Evolutionary conservation across 2,797 vertebrate genomes (phyloP), one percentile per base, ranked within the genome.

Genomic region (Rhinogobio ventralis): DNA sequence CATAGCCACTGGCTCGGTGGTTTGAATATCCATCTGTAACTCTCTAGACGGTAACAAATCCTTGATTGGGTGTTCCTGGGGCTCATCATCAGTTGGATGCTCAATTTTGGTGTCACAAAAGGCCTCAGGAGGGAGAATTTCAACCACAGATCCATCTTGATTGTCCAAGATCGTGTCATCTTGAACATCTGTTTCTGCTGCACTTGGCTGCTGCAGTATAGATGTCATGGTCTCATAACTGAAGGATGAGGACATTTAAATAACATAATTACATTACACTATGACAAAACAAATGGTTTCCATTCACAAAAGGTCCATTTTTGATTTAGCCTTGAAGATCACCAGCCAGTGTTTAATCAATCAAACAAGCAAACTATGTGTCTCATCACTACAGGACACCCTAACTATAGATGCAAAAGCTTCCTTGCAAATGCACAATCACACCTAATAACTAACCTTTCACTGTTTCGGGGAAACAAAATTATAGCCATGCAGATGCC

Each of bases 221-320:
- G 90, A 88, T 23, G 89, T 81, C 90, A 91, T 57, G 5, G 86
- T 90, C 86, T 92, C 91, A 79, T 89, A 91, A 87, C 92, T 92
- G 82, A 75, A 87, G 83, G 78, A 85, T 80, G 82, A 88, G 86
- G 83, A 90, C 62, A 82, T 86, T 86, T 46, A 36, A 80, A 86
- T 66, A 62, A 81, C 75, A 82, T 42, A 86, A 82, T 84, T 84
- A 80, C 51, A 68, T 64, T 25, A 46, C 0, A 15, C 46, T 33
- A 76, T 72, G 4, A 15, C 36, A 69, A 42, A 69, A 46, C 42
- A 25, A 77, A 67, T 36, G 8, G n/a, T 39, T 78, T 69, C 36
- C 11, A 1, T 62, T 78, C 9, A 25, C 13, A 73, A 68, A 66
- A 51, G 25, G 60, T 3, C 13, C 15, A 30, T 19, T 42, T 55